These are phyloP conservation scores for Podilymbus podiceps DNA, from an alignment of 2,113 vertebrate genomes.

Conservation along the genomic window DNA sequence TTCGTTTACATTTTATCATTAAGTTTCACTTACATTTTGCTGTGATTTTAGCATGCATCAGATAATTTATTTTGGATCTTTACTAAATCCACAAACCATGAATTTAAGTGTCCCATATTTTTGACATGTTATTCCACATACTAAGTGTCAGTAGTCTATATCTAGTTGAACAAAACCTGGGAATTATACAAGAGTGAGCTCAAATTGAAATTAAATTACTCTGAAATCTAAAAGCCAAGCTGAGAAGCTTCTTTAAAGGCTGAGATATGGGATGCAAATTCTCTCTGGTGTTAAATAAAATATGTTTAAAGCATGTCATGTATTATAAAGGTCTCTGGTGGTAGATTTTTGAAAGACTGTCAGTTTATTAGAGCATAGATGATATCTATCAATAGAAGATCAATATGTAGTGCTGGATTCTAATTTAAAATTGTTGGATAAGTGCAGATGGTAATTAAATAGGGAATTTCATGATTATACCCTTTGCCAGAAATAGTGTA, in stretches of 20 bases:
- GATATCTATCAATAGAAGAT: conserved; percentile 61
- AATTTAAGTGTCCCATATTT: conserved; percentile 56
- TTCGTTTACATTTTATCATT: conserved; percentile 67
- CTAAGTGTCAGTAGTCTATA: conserved; percentile 34
- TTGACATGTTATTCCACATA: conserved; percentile 63
- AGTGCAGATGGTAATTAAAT: conserved; percentile 44
- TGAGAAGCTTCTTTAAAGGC: conserved; percentile 18
- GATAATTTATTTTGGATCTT: conserved; percentile 57
- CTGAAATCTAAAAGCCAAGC: conserved; percentile 58
- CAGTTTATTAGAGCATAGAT: conserved; percentile 51
- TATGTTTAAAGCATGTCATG: conserved; percentile 53
- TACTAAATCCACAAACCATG: conserved; percentile 37
- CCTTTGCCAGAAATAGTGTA: conserved; percentile 7
- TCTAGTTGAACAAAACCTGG: conserved; percentile 53
- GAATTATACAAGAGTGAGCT: conserved; percentile 52
- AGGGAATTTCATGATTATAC: conserved; percentile 38
- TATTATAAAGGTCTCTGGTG: conserved; percentile 49
- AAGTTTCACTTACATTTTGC: conserved; percentile 54
- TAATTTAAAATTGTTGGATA: conserved; percentile 60
- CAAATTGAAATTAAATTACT: conserved; percentile 68
- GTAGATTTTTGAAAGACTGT: conserved; percentile 58
- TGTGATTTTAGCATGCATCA: conserved; percentile 41
- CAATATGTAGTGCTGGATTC: conserved; percentile 45
- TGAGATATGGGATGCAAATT: conserved; percentile 67
- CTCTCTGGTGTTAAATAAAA: conserved; percentile 60